Evolutionary conservation across 2,888 invertebrate genomes (phyloP).

Genomic region (Clivina fossor): DNA sequence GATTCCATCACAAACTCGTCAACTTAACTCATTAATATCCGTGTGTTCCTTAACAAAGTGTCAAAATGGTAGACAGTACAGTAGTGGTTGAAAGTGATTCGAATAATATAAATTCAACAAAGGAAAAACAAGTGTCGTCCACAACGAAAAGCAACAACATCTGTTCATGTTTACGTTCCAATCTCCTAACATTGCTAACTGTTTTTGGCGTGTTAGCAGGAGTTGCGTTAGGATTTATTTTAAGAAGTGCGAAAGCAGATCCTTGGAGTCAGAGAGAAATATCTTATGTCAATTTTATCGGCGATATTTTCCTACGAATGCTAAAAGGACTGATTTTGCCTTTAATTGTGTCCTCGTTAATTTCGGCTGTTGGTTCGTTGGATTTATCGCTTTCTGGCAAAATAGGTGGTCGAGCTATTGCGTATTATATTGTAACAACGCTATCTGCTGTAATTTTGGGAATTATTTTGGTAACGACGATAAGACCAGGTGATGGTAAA

Average conservation of each 20-base stretch:
- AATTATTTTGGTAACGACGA: constrained; percentile 67
- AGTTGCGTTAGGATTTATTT: constrained; percentile 56
- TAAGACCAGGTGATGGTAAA: constrained; percentile 61
- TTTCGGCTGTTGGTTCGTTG: constrained; percentile 69
- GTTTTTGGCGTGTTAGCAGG: constrained; percentile 61
- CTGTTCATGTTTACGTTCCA: constrained; percentile 49
- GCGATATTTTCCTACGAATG: constrained; percentile 73
- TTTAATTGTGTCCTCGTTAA: constrained; percentile 66
- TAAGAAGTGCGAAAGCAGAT: constrained; percentile 49
- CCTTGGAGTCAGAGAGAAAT: constrained; percentile 61
- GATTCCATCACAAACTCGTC: no score
- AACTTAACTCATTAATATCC: no score
- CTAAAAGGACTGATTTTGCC: constrained; percentile 74
- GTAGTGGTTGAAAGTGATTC: constrained; percentile 25
- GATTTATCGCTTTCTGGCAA: constrained; percentile 67
- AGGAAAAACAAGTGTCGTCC: constrained; percentile 5
- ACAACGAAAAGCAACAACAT: constrained; percentile 37
- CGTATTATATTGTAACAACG: constrained; percentile 70
- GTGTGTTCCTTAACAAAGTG: no score
- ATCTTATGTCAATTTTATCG: constrained; percentile 70
- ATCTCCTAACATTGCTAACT: constrained; percentile 61
- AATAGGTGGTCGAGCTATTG: constrained; percentile 67
- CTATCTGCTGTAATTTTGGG: constrained; percentile 69
- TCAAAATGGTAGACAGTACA: constrained; percentile 9
- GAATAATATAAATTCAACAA: constrained; percentile 3